phyloP scores from a whole-genome alignment of 2,113 vertebrate species.

The Salvator merianae region DNA sequence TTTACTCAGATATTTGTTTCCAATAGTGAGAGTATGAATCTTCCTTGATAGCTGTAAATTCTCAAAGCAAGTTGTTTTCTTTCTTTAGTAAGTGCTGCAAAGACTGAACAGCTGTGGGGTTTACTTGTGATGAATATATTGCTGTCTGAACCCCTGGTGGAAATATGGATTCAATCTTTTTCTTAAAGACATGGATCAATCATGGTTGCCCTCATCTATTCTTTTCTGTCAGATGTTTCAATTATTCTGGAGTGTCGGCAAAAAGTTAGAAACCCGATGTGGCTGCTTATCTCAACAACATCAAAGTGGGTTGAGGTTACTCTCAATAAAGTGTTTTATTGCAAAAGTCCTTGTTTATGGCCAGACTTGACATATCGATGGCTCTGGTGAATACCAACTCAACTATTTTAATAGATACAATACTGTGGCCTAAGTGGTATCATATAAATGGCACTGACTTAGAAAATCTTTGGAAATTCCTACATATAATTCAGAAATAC shows the following conservation, averaged over 20 bases:
- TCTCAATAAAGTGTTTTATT: slow-evolving; percentile 12
- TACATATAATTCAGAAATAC: no score
- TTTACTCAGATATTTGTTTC: slow-evolving; percentile 57
- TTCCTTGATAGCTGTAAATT: slow-evolving; percentile 69
- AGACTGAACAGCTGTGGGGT: slow-evolving; percentile 39
- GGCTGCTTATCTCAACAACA: slow-evolving; percentile 22
- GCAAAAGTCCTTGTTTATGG: not conserved
- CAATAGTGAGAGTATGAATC: slow-evolving; percentile 69
- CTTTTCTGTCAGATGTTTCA: slow-evolving; percentile 64
- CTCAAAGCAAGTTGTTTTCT: slow-evolving; percentile 59
- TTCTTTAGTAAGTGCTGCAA: slow-evolving; percentile 53
- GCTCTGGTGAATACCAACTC: not conserved
- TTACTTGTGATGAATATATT: slow-evolving; percentile 68
- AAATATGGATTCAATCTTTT: slow-evolving; percentile 71
- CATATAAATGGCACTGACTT: no score
- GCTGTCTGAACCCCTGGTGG: slow-evolving; percentile 57
- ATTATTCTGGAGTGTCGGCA: slow-evolving; percentile 54
- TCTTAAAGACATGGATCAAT: slow-evolving; percentile 72
- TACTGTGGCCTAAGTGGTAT: no score
- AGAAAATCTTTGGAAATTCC: no score
- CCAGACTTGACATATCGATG: not conserved
- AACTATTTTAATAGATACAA: not conserved
- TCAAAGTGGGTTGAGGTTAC: not conserved
- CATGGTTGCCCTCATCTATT: slow-evolving; percentile 68
- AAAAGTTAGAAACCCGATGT: slow-evolving; percentile 53